Conservation (phyloP, 2,888 invertebrate species). For the Epirrhoe alternata region DNA sequence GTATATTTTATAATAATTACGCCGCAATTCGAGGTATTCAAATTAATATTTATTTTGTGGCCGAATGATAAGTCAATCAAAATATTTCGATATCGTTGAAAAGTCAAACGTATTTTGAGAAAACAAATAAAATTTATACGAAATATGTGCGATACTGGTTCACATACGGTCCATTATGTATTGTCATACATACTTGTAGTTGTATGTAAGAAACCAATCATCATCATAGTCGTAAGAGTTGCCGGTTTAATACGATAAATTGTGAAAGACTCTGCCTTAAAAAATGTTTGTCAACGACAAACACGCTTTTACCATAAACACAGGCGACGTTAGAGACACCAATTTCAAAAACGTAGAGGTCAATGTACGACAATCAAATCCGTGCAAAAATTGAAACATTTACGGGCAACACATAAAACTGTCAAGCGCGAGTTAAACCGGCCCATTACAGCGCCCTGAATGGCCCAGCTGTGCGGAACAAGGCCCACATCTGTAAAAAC, state of each 20-base stretch:
- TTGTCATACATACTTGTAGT: no score
- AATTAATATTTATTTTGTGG: neutral
- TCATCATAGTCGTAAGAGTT: no score
- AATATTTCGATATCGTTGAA: neutral
- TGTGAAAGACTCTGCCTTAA: no score
- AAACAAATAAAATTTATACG: neutral
- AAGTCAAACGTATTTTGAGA: neutral
- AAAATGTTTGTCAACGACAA: no score
- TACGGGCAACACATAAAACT: slow-evolving; percentile 33
- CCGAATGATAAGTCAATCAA: neutral
- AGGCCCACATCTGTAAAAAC: slow-evolving; percentile 31
- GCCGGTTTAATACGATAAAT: no score
- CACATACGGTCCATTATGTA: no score
- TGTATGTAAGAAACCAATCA: no score
- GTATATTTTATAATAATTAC: no score
- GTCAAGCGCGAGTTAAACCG: slow-evolving; percentile 36
- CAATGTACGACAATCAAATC: slow-evolving; percentile 22
- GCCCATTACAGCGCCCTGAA: slow-evolving; percentile 21
- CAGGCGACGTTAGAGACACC: no score
- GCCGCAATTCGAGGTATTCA: neutral
- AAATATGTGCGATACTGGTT: neutral
- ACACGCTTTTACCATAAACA: no score
- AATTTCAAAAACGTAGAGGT: neutral
- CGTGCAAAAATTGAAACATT: slow-evolving; percentile 27
- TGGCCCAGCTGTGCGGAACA: slow-evolving; percentile 17